phyloP scores from a whole-genome alignment of 2,797 vertebrate genomes.

The Poecilia gillii region DNA sequence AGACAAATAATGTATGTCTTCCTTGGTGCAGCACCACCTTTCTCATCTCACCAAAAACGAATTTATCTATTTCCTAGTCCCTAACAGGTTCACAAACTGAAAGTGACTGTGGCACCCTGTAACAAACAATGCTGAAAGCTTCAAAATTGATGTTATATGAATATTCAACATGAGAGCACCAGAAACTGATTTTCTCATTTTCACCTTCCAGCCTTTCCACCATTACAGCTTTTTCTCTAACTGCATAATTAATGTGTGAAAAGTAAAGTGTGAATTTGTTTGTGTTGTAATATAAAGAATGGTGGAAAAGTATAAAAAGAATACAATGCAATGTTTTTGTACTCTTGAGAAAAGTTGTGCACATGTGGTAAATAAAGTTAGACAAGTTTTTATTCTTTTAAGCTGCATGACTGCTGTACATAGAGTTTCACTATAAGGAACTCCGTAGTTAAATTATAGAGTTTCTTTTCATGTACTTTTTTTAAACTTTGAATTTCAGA shows the following conservation, averaged over 20 bases:
- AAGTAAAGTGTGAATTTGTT: conserved; percentile 85
- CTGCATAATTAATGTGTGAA: conserved; percentile 91
- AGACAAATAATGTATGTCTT: conserved; percentile 70
- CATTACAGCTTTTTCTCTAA: conserved; percentile 86
- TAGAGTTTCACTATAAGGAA: neutral
- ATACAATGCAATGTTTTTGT: conserved; percentile 55
- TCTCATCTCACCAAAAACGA: conserved; percentile 63
- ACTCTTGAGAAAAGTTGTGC: conserved; percentile 40
- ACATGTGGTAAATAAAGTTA: neutral
- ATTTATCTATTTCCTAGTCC: conserved; percentile 76
- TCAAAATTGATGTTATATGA: conserved; percentile 86
- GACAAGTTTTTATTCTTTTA: neutral
- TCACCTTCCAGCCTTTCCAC: conserved; percentile 87
- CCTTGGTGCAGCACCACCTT: conserved; percentile 71
- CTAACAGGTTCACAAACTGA: conserved; percentile 80
- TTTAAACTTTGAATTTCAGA: neutral
- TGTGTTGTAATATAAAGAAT: conserved; percentile 80
- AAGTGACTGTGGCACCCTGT: conserved; percentile 82
- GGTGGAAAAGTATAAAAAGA: conserved; percentile 64
- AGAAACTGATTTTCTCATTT: conserved; percentile 84
- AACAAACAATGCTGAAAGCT: conserved; percentile 88
- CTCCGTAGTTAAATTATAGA: too few relatives aligned
- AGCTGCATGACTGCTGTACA: neutral
- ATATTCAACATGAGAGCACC: conserved; percentile 86
- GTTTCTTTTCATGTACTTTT: neutral